phyloP scores from a whole-genome alignment of 2,797 vertebrate genomes.

The Sebastes minor region DNA sequence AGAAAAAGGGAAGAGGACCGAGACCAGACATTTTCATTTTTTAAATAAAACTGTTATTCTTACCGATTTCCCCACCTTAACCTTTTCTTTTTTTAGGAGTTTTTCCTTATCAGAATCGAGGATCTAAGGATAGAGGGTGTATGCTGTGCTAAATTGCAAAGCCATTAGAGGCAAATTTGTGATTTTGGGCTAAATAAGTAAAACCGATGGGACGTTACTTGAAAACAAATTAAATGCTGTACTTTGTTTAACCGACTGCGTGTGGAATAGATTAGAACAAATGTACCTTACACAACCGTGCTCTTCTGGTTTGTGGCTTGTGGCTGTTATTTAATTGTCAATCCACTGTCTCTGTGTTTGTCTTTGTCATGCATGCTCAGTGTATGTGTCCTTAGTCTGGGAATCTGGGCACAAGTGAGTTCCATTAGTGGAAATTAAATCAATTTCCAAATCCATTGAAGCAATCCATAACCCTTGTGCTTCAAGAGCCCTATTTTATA shows the following conservation, averaged over 20 bases:
- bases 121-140: background rate
- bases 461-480: background rate
- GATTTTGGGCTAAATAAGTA: background rate
- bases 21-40: background rate
- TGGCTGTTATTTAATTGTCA: background rate
- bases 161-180: background rate
- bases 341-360: background rate
- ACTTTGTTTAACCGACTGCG: background rate
- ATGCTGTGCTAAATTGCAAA: background rate
- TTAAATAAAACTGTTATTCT: background rate
- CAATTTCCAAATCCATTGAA: slow-evolving; percentile 20
- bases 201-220: background rate
- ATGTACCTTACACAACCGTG: background rate
- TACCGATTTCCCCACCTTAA: background rate
- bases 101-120: background rate
- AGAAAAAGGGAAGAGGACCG: background rate
- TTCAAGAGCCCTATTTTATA: background rate
- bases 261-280: background rate
- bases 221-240: background rate
- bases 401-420: slow-evolving; percentile 9
- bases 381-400: slow-evolving; percentile 39
- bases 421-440: slow-evolving; percentile 51
- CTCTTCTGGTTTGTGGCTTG: background rate
- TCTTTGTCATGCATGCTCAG: background rate
- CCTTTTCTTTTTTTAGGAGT: background rate